Evolutionary conservation across 1,140 invertebrate species (phyloP), one percentile per base, ranked within the genome.

Genomic region (Drosophila sulfurigaster): DNA sequence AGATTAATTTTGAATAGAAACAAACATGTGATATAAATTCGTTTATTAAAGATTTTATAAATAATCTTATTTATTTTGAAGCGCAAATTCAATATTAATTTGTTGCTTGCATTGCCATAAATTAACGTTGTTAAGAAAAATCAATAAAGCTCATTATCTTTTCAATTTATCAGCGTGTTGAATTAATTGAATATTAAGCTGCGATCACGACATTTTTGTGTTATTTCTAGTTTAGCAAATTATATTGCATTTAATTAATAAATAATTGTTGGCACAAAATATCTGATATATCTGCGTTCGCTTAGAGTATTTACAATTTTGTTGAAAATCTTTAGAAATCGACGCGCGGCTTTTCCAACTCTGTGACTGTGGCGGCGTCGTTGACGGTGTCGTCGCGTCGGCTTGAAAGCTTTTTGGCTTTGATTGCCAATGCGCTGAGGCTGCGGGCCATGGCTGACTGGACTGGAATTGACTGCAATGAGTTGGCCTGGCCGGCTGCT

Each of bases 301-400:
- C 7, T 7, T 1, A 46, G 20, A 1, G 56, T 63, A 72, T 78
- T 46, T 54, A 58, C 75, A 64, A 81, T 63, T 70, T 77, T 75
- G 79, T 71, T 86, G 82, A 49, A 81, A 81, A 85, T 86, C 82
- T 66, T 63, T 81, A 75, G 78, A 81, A 86, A 85, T 81, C 79
- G 82, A 64, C 74, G 70, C 73, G 82, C 65, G 75, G 82, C 81
- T 81, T 81, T 83, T 81, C 75, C 81, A 86, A 25, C 20, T 25
- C 20, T 25, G 20, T 60, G 71, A 73, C 73, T 58, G 66, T 54
- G 49, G 56, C 70, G 71, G 65, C 69, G 65, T 70, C 30, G 68
- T 75, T 81, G 76, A 73, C 82, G 74, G 71, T 66, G 73, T 70
- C 48, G 68, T 59, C 68, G 73, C 48, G 68, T 59, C 68, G 73